A percentile compares a stretch with the other conserved stretches of the same genome.
Evolutionary conservation across 2,113 vertebrate genomes (phyloP).

Genomic region (Delphinus delphis): DNA sequence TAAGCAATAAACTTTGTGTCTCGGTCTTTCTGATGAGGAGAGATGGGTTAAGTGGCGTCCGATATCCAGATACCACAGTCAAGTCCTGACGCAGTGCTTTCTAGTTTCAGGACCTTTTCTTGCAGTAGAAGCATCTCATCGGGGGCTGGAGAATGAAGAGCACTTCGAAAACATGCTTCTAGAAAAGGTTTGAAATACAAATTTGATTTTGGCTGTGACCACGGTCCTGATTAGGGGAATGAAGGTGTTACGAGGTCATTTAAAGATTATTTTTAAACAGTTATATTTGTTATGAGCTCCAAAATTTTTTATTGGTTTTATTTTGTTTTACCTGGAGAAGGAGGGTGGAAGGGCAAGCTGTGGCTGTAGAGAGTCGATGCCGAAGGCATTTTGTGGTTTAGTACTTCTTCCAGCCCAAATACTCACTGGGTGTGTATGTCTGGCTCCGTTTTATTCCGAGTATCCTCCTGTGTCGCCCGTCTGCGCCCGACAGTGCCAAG

Average conservation of each 20-base stretch:
- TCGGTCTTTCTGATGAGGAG: neutral
- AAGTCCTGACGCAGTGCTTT: neutral
- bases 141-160: neutral
- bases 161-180: neutral
- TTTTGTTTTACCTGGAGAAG: neutral
- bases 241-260: neutral
- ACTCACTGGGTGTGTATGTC: neutral
- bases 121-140: neutral
- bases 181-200: neutral
- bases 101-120: neutral
- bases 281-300: neutral
- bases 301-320: neutral
- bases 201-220: neutral
- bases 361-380: neutral
- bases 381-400: neutral
- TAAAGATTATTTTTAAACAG: neutral
- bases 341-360: neutral
- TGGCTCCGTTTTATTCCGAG: neutral
- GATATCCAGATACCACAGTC: neutral
- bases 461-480: neutral
- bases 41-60: neutral
- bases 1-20: neutral
- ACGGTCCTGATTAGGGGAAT: neutral
- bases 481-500: neutral
- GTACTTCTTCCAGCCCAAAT: neutral